These are phyloP conservation scores for Drosophila lacertosa DNA, from an alignment of 1,140 invertebrate genomes.

Conservation along the genomic window DNA sequence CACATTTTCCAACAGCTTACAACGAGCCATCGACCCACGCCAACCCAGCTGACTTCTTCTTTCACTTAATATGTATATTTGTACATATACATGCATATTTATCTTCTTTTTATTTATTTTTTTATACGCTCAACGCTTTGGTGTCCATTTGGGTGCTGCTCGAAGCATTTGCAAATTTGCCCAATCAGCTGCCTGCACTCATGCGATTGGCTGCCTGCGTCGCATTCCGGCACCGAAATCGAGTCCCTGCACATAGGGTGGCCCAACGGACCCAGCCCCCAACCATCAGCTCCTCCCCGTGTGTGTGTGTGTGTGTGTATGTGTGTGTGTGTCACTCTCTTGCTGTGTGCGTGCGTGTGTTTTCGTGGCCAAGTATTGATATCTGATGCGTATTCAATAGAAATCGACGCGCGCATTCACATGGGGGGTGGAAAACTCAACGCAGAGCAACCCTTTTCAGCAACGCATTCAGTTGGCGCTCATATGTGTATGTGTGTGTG, in stretches of 20 bases:
- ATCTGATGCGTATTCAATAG: conserved; percentile 83
- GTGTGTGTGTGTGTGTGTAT: conserved; percentile 8
- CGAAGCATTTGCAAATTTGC: conserved; percentile 52
- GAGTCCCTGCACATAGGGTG: conserved; percentile 49
- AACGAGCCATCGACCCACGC: conserved; percentile 20
- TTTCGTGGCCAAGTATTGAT: conserved; percentile 66
- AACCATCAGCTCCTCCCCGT: conserved; percentile 19
- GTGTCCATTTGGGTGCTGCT: conserved; percentile 23
- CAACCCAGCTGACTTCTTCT: conserved; percentile 33
- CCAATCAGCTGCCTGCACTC: conserved; percentile 78
- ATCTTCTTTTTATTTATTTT: conserved; percentile 7
- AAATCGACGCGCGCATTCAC: conserved; percentile 68
- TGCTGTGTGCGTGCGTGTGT: conserved; percentile 12
- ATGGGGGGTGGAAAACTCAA: conserved; percentile 59
- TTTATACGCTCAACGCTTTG: neutral
- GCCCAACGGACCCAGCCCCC: conserved; percentile 9
- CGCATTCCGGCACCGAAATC: conserved; percentile 66
- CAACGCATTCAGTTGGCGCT: neutral
- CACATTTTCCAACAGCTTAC: conserved; percentile 62
- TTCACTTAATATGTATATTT: neutral
- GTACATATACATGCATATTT: neutral
- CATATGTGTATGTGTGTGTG: conserved; percentile 3
- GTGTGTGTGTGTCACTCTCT: conserved; percentile 20
- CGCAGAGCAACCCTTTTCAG: conserved; percentile 64
- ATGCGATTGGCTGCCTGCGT: conserved; percentile 63